Base-by-base conservation (phyloP, 1,140 invertebrate species). In the Saccostrea cuccullata region DNA sequence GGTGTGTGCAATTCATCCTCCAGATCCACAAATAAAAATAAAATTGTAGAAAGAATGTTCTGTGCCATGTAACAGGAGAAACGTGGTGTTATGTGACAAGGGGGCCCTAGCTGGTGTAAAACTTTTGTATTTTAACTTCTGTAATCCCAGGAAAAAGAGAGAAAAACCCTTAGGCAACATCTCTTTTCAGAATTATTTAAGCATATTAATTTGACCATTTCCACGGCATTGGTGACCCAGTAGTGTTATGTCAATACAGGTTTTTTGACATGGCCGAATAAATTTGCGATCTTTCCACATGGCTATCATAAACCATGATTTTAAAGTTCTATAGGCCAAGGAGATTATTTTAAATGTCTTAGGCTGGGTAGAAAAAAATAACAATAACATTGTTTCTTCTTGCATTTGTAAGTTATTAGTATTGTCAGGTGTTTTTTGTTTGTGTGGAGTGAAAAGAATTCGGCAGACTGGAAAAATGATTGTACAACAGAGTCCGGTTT, bases 271-370 rank as follows among this genome's bases (percentile, higher is more conserved):
- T 4, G 70, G 70, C 8, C 13, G 23, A 26, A 40, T 77, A 77
- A 36, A 77, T 30, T 77, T 77, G 8, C 2, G 12, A 26, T 30
- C 11, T 77, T 73, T 77, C 26, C 15, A 36, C 70, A 26, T 20
- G 17, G 58, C 58, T 64, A n/a, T 3, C 58, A 64, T 64, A 6
- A n/a, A 64, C 58, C 58, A 64, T 20, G 58, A n/a, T 17, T 64
- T 64, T 64, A 20, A 64, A 64, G 15, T 17, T 64, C 17, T 64
- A 20, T 77, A 30, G 70, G 60, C 60, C 4, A 23, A 67, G 60
- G 4, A 67, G 60, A 67, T 67, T 67, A 67, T 67, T 77, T 77
- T 77, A 77, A 77, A 77, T 77, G 26, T 77, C 70, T 77, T 77
- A 26, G 11, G 26, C 11, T 36, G 26, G 26, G 30, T 26, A 77